phyloP scores from a whole-genome alignment of 1,140 invertebrate species.

The Phortica variegata region DNA sequence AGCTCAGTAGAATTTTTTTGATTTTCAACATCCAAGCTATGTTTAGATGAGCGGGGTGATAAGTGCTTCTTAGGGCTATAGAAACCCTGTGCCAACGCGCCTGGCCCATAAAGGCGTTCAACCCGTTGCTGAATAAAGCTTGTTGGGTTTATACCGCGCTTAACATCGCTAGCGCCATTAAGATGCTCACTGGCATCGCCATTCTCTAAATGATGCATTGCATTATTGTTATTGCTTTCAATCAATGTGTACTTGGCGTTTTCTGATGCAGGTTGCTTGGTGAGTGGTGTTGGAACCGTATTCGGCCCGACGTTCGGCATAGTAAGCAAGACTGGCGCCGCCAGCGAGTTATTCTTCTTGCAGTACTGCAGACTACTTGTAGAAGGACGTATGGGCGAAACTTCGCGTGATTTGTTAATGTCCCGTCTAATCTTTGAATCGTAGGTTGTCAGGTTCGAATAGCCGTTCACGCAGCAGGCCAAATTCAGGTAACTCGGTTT shows the following conservation, averaged over 20 bases:
- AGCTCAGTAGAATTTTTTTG: constrained; percentile 29
- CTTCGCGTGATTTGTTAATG: constrained; percentile 67
- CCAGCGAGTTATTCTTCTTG: constrained; percentile 61
- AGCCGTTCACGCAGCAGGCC: constrained; percentile 87
- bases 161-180: neutral
- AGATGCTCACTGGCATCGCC: constrained; percentile 17
- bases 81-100: constrained; percentile 79
- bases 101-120: constrained; percentile 82
- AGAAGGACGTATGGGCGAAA: constrained; percentile 66
- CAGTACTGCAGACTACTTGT: constrained; percentile 61
- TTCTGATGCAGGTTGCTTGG: constrained; percentile 24
- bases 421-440: constrained; percentile 74
- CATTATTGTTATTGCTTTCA: constrained; percentile 15
- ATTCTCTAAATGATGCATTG: constrained; percentile 17
- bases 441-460: constrained; percentile 81
- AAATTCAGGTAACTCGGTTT: constrained; percentile 83
- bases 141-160: constrained; percentile 14
- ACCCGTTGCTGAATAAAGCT: constrained; percentile 87
- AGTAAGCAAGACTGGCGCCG: constrained; percentile 57
- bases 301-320: constrained; percentile 53
- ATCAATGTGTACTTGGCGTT: constrained; percentile 6
- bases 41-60: neutral
- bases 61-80: constrained; percentile 65
- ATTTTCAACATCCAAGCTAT: neutral
- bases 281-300: constrained; percentile 12